phyloP scores from a whole-genome alignment of 2,888 invertebrate species.

The Athetis lepigone region DNA sequence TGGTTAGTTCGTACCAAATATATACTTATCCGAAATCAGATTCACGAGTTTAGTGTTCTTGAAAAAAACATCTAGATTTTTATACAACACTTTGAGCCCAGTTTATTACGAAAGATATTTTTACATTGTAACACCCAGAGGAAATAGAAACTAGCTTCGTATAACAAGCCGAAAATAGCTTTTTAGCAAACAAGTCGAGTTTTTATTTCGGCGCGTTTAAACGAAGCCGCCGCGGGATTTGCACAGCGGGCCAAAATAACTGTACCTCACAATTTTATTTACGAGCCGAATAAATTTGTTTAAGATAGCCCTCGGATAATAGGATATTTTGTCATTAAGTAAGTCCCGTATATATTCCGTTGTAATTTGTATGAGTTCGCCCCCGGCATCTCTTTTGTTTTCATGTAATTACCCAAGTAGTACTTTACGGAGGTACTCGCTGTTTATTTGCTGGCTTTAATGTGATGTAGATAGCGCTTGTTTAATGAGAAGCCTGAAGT shows the following conservation, averaged over 20 bases:
- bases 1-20: slow-evolving; percentile 20
- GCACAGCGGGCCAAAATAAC: slow-evolving; percentile 44
- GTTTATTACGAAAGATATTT: slow-evolving; percentile 9
- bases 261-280: slow-evolving; percentile 46
- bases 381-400: slow-evolving; percentile 38
- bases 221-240: slow-evolving; percentile 14
- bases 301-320: slow-evolving; percentile 45
- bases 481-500: slow-evolving; percentile 37
- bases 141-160: slow-evolving; percentile 1
- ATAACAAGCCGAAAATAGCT: slow-evolving; percentile 16
- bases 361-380: slow-evolving; percentile 34
- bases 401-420: slow-evolving; percentile 41
- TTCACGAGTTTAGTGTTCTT: slow-evolving; percentile 16
- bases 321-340: slow-evolving; percentile 48
- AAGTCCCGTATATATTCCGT: slow-evolving; percentile 26
- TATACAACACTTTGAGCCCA: slow-evolving; percentile 10
- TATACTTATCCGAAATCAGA: slow-evolving; percentile 5
- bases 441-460: slow-evolving; percentile 43
- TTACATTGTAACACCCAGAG: neutral
- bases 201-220: slow-evolving; percentile 46
- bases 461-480: slow-evolving; percentile 50
- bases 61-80: slow-evolving; percentile 16
- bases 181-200: slow-evolving; percentile 18
- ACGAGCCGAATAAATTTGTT: slow-evolving; percentile 53
- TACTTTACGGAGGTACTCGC: slow-evolving; percentile 9